Evolutionary conservation across 2,113 vertebrate species (phyloP), one percentile per base, ranked within the genome.

Genomic region (Pavo muticus): DNA sequence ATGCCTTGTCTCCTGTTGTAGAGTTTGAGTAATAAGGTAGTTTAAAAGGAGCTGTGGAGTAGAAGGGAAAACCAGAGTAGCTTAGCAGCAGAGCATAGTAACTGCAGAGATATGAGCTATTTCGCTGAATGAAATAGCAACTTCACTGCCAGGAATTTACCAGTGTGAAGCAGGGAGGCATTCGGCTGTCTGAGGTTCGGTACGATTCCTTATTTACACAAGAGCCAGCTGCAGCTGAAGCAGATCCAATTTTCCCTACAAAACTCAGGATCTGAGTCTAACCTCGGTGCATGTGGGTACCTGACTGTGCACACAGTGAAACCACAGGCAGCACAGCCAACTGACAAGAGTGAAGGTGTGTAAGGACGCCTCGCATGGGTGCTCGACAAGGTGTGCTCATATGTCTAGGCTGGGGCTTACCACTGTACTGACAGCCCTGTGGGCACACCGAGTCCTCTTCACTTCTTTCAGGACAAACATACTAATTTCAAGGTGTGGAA

Each of bases 1-100:
- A 84, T 76, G 63, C 50, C 86, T 71, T 87, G 68, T 92, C 88
- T 96, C 15, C 77, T 87, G 74, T 42, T 92, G 48, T 60, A 84
- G 81, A 90, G 24, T 47, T 96, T 96, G 87, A 97, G 74, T 92
- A 93, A 96, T 87, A 91, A 35, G 37, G 60, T 64, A 89, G 81
- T 93, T 96, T 91, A 83, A 94, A 87, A 78, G 70, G 59, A 68
- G 19, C 37, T 79, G 47, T 32, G 52, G 86, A 85, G 56, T 7
- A 3, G 21, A 88, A 24, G 27, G 57, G 47, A 73, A 93, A 95
- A 69, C 24, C 83, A 90, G n/a, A 84, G 67, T 1, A 75, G 52
- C 72, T 69, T 40, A 90, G 48, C 83, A 78, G 52, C 20, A 83
- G 57, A 87, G 47, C 35, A 75, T 0, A 1, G 42, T 56, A 71